Conservation (phyloP, 1,140 invertebrate genomes). For the Drosophila chauvacae region DNA sequence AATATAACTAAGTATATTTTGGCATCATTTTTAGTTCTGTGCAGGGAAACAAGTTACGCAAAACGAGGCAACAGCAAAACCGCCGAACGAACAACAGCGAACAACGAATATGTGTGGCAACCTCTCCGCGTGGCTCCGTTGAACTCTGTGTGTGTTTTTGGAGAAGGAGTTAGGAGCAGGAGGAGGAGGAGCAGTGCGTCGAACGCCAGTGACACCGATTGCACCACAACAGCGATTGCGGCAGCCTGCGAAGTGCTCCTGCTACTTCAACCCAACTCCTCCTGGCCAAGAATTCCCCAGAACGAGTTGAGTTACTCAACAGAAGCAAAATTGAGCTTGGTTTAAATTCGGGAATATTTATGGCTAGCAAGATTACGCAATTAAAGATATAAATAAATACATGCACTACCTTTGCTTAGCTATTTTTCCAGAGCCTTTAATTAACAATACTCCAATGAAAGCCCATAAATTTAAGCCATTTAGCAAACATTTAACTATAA, state of each 20-base stretch:
- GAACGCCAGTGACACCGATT: constrained; percentile 26
- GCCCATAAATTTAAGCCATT: background rate
- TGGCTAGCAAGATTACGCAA: background rate
- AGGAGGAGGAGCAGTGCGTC: constrained; percentile 3
- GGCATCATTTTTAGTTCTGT: constrained; percentile 4
- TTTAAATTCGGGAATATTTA: constrained; percentile 7
- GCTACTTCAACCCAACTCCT: background rate
- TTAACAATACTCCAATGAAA: background rate
- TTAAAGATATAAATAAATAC: too few relatives aligned
- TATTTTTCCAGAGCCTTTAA: background rate
- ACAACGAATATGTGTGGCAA: constrained; percentile 47
- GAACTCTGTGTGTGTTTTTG: constrained; percentile 25
- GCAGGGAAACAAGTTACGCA: constrained; percentile 53
- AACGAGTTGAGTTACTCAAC: constrained; percentile 5
- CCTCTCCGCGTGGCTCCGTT: constrained; percentile 25
- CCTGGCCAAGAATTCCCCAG: background rate
- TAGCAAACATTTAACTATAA: background rate
- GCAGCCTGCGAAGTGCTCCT: constrained; percentile 12
- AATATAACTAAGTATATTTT: background rate
- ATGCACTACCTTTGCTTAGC: too few relatives aligned
- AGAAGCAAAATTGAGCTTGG: background rate
- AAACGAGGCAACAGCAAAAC: constrained; percentile 22
- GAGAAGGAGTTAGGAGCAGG: background rate
- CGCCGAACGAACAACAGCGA: constrained; percentile 9
- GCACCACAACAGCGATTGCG: constrained; percentile 34